Conservation (phyloP, 2,888 invertebrate species). For the Dermolepida albohirtum region DNA sequence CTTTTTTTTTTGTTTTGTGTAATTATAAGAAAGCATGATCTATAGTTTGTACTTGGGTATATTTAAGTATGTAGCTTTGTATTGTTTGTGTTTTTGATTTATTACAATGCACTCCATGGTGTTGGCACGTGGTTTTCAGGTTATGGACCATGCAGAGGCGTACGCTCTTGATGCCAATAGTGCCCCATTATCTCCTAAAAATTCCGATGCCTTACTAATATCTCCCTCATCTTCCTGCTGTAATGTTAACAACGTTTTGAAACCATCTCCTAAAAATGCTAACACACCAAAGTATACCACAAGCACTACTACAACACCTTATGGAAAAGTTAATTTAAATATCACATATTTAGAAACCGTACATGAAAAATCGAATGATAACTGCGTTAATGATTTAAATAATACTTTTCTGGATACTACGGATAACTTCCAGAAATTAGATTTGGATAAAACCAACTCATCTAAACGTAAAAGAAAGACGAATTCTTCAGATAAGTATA, state of each 20-base stretch:
- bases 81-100: conserved; percentile 25
- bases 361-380: conserved; percentile 57
- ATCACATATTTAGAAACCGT: conserved; percentile 54
- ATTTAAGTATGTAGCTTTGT: conserved; percentile 9
- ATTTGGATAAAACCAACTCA: conserved; percentile 48
- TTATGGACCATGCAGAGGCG: conserved; percentile 76
- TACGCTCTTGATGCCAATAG: conserved; percentile 75
- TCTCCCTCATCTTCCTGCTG: conserved; percentile 54
- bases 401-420: conserved; percentile 45
- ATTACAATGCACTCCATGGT: conserved; percentile 51
- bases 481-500: conserved; percentile 52
- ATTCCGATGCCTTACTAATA: conserved; percentile 55
- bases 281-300: conserved; percentile 39
- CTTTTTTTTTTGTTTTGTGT: no score
- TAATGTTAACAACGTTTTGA: conserved; percentile 59
- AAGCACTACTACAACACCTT: conserved; percentile 31
- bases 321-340: conserved; percentile 27
- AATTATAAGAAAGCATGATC: no score
- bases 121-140: conserved; percentile 73
- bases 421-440: conserved; percentile 45
- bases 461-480: conserved; percentile 54
- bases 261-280: conserved; percentile 33
- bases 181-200: conserved; percentile 67
- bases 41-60: background rate
- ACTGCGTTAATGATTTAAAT: conserved; percentile 45